phyloP scores from a whole-genome alignment of 1,140 invertebrate genomes.

The Helicoverpa zea region DNA sequence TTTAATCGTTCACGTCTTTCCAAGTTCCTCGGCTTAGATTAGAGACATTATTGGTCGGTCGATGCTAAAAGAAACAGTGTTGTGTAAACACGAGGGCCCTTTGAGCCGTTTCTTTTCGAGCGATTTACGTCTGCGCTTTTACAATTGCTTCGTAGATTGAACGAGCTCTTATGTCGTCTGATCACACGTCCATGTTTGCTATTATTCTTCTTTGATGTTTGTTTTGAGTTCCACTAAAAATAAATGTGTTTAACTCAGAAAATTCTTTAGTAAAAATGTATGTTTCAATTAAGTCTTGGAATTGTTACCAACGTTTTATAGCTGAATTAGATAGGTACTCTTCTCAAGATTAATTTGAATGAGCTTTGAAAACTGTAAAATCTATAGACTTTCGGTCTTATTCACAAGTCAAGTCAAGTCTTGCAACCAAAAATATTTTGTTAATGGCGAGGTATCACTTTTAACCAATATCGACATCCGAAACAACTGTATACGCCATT shows the following conservation, averaged over 20 bases:
- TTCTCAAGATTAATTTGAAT: not conserved
- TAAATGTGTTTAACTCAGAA: constrained; percentile 14
- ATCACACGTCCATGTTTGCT: constrained; percentile 45
- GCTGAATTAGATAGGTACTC: not conserved
- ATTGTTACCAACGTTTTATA: not conserved
- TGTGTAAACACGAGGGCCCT: constrained; percentile 59
- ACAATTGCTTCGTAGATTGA: constrained; percentile 57
- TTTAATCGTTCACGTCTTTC: constrained; percentile 27
- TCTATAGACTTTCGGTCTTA: not conserved
- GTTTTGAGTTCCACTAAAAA: constrained; percentile 42
- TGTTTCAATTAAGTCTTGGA: not conserved
- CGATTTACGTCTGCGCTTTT: constrained; percentile 60
- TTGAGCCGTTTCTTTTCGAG: constrained; percentile 60
- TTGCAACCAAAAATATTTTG: not conserved
- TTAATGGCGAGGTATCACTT: not conserved
- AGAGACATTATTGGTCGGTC: constrained; percentile 43
- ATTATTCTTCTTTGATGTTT: constrained; percentile 51
- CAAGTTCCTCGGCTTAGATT: constrained; percentile 30
- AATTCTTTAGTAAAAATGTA: constrained; percentile 3
- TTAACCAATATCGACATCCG: constrained; percentile 5
- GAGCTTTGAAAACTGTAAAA: not conserved
- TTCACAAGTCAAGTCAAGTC: too few species aligned
- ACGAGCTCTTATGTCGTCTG: constrained; percentile 50
- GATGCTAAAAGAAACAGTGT: constrained; percentile 45
- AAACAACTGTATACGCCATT: constrained; percentile 15